phyloP scores from a whole-genome alignment of 2,113 vertebrate genomes.

The Hucho hucho region DNA sequence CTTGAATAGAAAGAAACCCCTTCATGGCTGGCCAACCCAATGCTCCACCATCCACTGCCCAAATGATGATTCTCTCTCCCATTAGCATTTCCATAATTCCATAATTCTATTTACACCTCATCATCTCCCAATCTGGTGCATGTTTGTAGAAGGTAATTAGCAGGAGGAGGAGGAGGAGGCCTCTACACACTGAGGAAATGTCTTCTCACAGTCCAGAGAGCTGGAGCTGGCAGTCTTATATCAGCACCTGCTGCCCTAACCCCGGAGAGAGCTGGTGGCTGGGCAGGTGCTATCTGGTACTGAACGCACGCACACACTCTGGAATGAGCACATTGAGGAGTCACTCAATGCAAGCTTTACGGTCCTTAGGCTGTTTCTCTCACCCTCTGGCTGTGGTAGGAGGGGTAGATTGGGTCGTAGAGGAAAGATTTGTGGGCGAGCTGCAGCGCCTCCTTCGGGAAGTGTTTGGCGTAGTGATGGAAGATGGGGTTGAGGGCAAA shows the following conservation, averaged over 20 bases:
- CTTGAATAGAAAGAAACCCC: no score
- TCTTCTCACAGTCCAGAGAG: conserved; percentile 52
- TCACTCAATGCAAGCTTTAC: not conserved
- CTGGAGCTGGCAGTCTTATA: conserved; percentile 58
- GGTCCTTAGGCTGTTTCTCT: conserved; percentile 9
- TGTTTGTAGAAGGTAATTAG: conserved; percentile 53
- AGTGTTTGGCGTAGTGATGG: conserved; percentile 75
- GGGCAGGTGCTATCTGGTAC: not conserved
- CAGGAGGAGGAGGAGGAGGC: conserved; percentile 55
- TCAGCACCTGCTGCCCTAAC: conserved; percentile 51
- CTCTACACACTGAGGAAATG: conserved; percentile 43
- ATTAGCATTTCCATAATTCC: conserved; percentile 20
- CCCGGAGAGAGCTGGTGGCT: not conserved
- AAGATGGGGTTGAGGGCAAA: conserved; percentile 79
- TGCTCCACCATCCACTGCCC: not conserved
- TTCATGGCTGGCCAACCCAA: not conserved
- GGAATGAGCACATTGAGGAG: not conserved
- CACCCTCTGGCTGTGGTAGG: conserved; percentile 72
- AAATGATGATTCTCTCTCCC: conserved; percentile 12
- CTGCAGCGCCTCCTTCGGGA: conserved; percentile 87
- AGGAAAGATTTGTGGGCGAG: conserved; percentile 82
- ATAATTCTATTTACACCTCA: conserved; percentile 54
- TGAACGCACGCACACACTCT: not conserved
- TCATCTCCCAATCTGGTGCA: conserved; percentile 27
- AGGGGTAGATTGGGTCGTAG: conserved; percentile 79